A percentile compares a stretch with the other conserved stretches of the same genome.
Evolutionary conservation across 2,113 vertebrate genomes (phyloP).

Genomic region (Trogon melanurus): DNA sequence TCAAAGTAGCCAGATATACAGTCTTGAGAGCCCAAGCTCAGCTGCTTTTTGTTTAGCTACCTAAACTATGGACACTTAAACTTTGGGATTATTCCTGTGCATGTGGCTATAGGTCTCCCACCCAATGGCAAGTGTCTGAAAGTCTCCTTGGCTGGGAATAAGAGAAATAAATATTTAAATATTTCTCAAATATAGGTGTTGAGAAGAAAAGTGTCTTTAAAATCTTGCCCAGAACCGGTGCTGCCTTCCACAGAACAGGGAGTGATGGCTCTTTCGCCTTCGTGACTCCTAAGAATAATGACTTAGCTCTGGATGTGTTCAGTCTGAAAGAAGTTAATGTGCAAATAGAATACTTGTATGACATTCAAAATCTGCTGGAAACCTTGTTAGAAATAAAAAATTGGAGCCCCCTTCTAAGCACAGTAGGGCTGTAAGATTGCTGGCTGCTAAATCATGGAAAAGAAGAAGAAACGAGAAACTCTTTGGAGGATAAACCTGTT

Average conservation of each 20-base stretch:
- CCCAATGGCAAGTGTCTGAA: neutral
- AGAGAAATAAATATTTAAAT: neutral
- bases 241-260: neutral
- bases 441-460: constrained; percentile 71
- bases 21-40: neutral
- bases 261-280: neutral
- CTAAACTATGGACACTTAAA: neutral
- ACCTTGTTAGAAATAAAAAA: constrained; percentile 74
- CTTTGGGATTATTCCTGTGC: neutral
- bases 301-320: constrained; percentile 47
- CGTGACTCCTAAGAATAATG: constrained; percentile 17
- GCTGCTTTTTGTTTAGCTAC: neutral
- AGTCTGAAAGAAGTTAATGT: constrained; percentile 61
- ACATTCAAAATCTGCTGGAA: constrained; percentile 74
- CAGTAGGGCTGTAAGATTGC: constrained; percentile 63
- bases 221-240: neutral
- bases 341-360: constrained; percentile 68
- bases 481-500: constrained; percentile 73
- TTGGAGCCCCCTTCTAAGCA: constrained; percentile 66
- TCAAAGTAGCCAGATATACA: neutral
- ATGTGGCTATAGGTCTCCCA: neutral
- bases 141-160: neutral
- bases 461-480: constrained; percentile 70
- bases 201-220: neutral
- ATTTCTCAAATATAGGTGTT: neutral